phyloP scores from a whole-genome alignment of 2,888 invertebrate species.

The Euclidia mi region DNA sequence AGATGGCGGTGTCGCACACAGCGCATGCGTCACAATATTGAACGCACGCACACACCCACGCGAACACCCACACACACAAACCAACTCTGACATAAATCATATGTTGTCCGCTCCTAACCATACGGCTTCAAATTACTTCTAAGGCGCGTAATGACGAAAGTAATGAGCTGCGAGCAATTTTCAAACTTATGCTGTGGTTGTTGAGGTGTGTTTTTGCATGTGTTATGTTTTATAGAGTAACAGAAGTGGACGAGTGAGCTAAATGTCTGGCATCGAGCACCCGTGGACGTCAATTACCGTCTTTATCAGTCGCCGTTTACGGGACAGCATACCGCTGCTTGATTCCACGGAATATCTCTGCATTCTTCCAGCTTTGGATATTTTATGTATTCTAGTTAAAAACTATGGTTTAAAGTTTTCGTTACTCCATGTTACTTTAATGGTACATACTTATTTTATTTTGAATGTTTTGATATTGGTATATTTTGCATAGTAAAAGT shows the following conservation, averaged over 20 bases:
- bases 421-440: too few relatives aligned
- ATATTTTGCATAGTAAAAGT: too few relatives aligned
- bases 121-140: constrained; percentile 85
- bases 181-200: constrained; percentile 29
- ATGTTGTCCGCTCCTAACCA: constrained; percentile 82
- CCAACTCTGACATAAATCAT: constrained; percentile 80
- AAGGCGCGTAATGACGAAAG: constrained; percentile 82
- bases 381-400: constrained; percentile 22
- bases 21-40: constrained; percentile 86
- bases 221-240: constrained; percentile 44
- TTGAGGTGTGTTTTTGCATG: constrained; percentile 55
- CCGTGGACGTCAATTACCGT: constrained; percentile 83
- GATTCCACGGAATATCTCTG: constrained; percentile 42
- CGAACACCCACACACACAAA: constrained; percentile 53
- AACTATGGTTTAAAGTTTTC: constrained; percentile 18
- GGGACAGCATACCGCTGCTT: constrained; percentile 52
- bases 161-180: constrained; percentile 47
- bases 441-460: too few relatives aligned
- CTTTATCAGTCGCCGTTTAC: constrained; percentile 73
- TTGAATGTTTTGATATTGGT: too few relatives aligned
- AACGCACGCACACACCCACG: constrained; percentile 70
- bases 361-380: constrained; percentile 43
- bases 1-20: constrained; percentile 81
- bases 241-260: constrained; percentile 77
- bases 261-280: constrained; percentile 75